Conservation (phyloP, 2,797 vertebrate species). For the Ptychadena robeensis region DNA sequence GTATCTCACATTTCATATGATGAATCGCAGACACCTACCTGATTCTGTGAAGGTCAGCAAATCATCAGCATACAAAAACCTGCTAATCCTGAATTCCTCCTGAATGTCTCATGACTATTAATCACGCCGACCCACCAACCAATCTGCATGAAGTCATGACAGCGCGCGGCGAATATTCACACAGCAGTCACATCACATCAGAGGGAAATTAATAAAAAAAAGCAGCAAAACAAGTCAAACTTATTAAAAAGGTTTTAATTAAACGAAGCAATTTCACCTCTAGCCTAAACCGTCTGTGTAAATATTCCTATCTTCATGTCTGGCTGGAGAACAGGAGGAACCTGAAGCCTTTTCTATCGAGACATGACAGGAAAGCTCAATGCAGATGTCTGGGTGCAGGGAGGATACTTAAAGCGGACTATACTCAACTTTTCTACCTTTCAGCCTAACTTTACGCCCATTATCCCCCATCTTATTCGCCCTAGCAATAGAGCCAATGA, state of each 20-base stretch:
- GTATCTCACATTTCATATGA: no score
- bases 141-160: no score
- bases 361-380: background rate
- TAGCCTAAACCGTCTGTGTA: background rate
- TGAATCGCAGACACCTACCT: no score
- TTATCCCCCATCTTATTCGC: no score
- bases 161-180: background rate
- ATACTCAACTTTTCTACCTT: no score
- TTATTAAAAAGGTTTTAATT: background rate
- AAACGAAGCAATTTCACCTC: background rate
- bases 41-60: no score
- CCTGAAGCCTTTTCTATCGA: background rate
- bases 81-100: no score
- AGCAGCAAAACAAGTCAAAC: background rate
- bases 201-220: background rate
- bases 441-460: no score
- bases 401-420: background rate
- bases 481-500: no score
- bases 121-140: no score
- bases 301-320: background rate
- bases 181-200: background rate
- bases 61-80: no score
- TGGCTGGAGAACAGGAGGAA: background rate
- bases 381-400: background rate
- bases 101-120: no score